Percentiles rank a stretch among this genome's conserved stretches.
These are phyloP conservation scores for Chiloscyllium plagiosum DNA, from an alignment of 2,113 vertebrate species.

Conservation along the genomic window DNA sequence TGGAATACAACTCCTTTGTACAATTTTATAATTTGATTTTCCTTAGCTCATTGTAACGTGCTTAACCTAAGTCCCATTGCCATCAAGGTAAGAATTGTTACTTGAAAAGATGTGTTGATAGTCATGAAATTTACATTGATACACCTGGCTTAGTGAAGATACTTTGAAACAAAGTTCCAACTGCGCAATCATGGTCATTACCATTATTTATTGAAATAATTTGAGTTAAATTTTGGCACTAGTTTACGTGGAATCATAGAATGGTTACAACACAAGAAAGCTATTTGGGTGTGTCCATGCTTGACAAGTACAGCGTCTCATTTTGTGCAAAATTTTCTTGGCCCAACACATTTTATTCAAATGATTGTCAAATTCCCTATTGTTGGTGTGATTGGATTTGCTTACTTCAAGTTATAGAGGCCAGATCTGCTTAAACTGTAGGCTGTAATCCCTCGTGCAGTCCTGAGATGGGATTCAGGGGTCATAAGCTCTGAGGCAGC, in stretches of 20 bases:
- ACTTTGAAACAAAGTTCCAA: too few relatives aligned
- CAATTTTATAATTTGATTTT: neutral
- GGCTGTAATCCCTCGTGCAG: too few relatives aligned
- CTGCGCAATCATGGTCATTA: too few relatives aligned
- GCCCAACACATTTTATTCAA: neutral
- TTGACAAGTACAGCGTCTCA: too few relatives aligned
- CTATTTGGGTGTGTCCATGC: too few relatives aligned
- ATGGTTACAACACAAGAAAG: neutral
- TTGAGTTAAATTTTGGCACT: neutral
- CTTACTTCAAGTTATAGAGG: too few relatives aligned
- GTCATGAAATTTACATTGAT: too few relatives aligned
- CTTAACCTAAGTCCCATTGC: neutral
- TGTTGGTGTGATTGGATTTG: neutral
- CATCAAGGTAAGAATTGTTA: neutral
- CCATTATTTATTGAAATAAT: neutral
- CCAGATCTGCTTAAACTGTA: too few relatives aligned
- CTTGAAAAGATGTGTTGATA: too few relatives aligned
- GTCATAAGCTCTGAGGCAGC: too few relatives aligned
- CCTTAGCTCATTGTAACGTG: neutral
- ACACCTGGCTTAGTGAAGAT: too few relatives aligned
- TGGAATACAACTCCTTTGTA: neutral
- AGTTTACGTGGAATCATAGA: neutral
- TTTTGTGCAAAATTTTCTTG: neutral
- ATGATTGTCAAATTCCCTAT: neutral
- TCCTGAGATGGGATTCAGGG: too few relatives aligned